Percentiles rank a stretch among this genome's conserved stretches.
phyloP scores from a whole-genome alignment of 37 sponge, comb jelly and placozoan genomes.

The Halisarca cf. caerulea region DNA sequence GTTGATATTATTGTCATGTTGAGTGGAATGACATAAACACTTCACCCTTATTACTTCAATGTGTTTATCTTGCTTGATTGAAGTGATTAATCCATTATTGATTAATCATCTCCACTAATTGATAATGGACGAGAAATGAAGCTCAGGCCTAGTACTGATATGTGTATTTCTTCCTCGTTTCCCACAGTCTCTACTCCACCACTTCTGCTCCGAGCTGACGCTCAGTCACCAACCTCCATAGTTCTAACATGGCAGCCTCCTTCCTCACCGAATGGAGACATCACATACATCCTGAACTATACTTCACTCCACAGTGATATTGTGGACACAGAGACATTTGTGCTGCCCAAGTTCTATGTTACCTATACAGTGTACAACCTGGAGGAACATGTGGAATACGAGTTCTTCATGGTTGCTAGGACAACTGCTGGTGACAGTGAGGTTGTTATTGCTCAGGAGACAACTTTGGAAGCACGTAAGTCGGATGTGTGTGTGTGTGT shows the following conservation, averaged over 20 bases:
- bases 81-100: too few relatives aligned
- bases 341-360: too few relatives aligned
- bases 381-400: constrained; percentile 25
- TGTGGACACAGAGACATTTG: neutral
- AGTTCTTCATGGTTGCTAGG: constrained; percentile 4
- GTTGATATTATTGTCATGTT: too few relatives aligned
- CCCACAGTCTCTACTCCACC: neutral
- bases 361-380: neutral
- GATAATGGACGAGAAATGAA: too few relatives aligned
- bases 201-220: neutral
- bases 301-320: neutral
- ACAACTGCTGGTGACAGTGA: constrained; percentile 17
- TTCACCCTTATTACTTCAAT: too few relatives aligned
- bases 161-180: too few relatives aligned
- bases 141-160: too few relatives aligned
- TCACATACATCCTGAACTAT: neutral
- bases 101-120: too few relatives aligned
- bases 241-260: constrained; percentile 4
- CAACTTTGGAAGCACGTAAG: constrained; percentile 17
- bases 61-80: too few relatives aligned
- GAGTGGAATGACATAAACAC: too few relatives aligned
- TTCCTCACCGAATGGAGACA: neutral
- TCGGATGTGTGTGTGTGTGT: neutral
- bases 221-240: neutral
- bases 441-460: neutral